Conservation (phyloP, 2,888 invertebrate genomes). For the Thymelicus lineola region DNA sequence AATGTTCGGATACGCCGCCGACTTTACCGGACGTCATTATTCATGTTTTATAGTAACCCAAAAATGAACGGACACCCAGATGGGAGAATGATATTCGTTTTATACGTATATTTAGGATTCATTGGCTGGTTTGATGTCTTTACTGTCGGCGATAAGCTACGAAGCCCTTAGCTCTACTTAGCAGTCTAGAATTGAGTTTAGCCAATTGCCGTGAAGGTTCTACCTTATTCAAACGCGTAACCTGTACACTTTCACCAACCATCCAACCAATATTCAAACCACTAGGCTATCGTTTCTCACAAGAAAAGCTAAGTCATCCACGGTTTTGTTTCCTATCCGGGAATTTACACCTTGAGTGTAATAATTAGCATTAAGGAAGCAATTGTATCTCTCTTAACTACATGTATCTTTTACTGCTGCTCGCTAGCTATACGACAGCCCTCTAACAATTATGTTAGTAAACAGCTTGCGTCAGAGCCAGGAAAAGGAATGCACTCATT, state of each 20-base stretch:
- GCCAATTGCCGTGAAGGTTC: no score
- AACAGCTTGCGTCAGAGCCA: constrained; percentile 42
- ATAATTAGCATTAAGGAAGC: no score
- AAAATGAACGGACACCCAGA: constrained; percentile 20
- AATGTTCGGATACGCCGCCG: neutral
- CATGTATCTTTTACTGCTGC: neutral
- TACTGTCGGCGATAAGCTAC: neutral
- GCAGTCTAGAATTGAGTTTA: no score
- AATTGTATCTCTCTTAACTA: neutral
- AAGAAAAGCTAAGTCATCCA: no score
- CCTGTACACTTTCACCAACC: no score
- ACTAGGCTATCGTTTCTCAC: no score
- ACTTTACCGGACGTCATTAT: constrained; percentile 27
- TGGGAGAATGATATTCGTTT: constrained; percentile 14
- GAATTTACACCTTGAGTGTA: no score
- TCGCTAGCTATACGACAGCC: neutral
- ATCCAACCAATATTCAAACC: no score
- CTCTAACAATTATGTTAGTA: constrained; percentile 39
- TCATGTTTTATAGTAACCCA: constrained; percentile 24
- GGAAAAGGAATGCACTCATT: constrained; percentile 38
- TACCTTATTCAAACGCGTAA: no score
- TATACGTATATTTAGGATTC: constrained; percentile 24
- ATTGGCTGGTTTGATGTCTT: neutral
- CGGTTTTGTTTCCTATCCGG: no score
- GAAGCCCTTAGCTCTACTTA: no score